These are phyloP conservation scores for Megathymus violae DNA, from an alignment of 1,140 invertebrate genomes.

Conservation along the genomic window DNA sequence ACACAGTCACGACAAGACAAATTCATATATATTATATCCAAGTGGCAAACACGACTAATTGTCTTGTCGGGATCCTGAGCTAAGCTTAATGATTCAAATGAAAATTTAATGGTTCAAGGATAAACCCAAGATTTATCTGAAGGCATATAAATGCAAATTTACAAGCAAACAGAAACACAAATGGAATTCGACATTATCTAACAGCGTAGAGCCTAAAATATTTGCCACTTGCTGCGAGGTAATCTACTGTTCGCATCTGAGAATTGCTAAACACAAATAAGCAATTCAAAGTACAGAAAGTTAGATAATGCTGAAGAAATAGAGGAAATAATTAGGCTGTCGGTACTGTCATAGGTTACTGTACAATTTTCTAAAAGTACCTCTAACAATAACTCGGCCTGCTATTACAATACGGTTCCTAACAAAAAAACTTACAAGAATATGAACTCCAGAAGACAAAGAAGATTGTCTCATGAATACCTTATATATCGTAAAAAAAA, in stretches of 20 bases:
- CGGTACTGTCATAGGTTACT: neutral
- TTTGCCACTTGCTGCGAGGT: neutral
- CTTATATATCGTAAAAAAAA: neutral
- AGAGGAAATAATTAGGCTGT: conserved; percentile 2
- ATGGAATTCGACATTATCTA: neutral
- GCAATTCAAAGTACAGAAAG: conserved; percentile 3
- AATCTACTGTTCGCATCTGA: neutral
- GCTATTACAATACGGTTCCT: neutral
- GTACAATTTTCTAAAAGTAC: neutral
- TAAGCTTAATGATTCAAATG: neutral
- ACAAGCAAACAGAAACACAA: conserved; percentile 9
- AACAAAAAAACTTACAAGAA: neutral
- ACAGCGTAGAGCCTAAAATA: conserved; percentile 6
- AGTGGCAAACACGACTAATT: no score
- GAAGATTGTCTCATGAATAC: neutral
- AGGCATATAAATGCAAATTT: conserved; percentile 2
- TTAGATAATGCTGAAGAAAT: conserved; percentile 9
- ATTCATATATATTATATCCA: no score
- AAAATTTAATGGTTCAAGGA: neutral
- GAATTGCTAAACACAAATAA: neutral
- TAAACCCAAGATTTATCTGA: neutral
- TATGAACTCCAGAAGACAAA: neutral
- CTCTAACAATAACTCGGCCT: neutral
- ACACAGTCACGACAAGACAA: neutral
- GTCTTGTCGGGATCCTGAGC: neutral